phyloP scores from a whole-genome alignment of 2,797 vertebrate species.

The Hapalemur alaotrensis region DNA sequence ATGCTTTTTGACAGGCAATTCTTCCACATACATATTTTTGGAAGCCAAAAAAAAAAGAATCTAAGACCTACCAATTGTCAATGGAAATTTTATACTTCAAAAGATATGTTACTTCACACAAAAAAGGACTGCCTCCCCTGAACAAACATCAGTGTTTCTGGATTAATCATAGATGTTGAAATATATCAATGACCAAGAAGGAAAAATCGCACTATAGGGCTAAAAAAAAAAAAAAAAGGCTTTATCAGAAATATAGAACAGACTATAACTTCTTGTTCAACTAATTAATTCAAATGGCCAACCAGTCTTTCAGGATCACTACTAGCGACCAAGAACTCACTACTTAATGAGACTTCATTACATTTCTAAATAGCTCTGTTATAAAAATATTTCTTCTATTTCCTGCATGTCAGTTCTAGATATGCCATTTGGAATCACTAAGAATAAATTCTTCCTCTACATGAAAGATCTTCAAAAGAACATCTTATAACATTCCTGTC shows the following conservation, averaged over 20 bases:
- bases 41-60: neutral
- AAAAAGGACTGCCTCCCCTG: neutral
- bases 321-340: neutral
- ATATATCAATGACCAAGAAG: neutral
- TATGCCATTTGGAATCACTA: neutral
- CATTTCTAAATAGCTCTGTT: neutral
- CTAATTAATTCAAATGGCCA: neutral
- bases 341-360: neutral
- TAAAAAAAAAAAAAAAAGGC: neutral
- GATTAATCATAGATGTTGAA: neutral
- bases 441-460: neutral
- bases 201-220: neutral
- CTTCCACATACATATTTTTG: neutral
- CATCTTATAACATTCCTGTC: neutral
- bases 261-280: neutral
- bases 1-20: constrained; percentile 23
- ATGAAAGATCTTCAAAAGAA: neutral
- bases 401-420: neutral
- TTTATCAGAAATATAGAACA: neutral
- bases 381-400: neutral
- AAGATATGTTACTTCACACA: neutral
- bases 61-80: neutral
- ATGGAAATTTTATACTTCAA: neutral
- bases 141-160: neutral
- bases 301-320: neutral